Evolutionary conservation across 2,113 vertebrate species (phyloP).

Genomic region (Calidris pugnax): DNA sequence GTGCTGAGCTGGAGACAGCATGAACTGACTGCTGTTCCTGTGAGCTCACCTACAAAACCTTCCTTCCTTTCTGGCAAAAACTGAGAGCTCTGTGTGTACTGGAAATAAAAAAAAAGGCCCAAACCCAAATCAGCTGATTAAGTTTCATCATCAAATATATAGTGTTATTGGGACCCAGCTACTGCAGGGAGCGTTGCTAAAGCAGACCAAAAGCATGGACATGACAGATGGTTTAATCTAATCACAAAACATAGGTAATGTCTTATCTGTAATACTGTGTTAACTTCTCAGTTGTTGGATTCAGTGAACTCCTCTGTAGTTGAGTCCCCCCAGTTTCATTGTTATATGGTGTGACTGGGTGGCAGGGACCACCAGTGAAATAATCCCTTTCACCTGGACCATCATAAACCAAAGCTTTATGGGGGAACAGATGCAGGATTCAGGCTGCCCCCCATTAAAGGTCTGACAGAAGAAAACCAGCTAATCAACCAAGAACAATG

Average conservation of each 20-base stretch:
- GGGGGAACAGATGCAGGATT: neutral
- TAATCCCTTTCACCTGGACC: neutral
- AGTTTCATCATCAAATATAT: neutral
- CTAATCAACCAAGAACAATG: neutral
- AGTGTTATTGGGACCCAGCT: neutral
- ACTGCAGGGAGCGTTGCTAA: neutral
- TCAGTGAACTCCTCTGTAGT: neutral
- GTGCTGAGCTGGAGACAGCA: neutral
- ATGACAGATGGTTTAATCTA: neutral
- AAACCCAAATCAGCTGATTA: neutral
- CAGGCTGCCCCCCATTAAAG: neutral
- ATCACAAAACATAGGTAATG: neutral
- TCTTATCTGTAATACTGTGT: neutral
- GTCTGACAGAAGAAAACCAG: neutral
- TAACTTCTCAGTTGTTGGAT: neutral
- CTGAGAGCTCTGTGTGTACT: neutral
- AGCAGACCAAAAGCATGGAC: neutral
- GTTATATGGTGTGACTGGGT: neutral
- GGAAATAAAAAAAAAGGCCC: neutral
- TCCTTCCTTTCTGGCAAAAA: neutral
- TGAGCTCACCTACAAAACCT: neutral
- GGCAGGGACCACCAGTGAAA: neutral
- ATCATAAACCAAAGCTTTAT: neutral
- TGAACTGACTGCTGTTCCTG: neutral
- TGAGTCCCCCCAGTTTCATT: neutral